Base-by-base conservation (phyloP, 2,113 vertebrate species). In the Channa argus region DNA sequence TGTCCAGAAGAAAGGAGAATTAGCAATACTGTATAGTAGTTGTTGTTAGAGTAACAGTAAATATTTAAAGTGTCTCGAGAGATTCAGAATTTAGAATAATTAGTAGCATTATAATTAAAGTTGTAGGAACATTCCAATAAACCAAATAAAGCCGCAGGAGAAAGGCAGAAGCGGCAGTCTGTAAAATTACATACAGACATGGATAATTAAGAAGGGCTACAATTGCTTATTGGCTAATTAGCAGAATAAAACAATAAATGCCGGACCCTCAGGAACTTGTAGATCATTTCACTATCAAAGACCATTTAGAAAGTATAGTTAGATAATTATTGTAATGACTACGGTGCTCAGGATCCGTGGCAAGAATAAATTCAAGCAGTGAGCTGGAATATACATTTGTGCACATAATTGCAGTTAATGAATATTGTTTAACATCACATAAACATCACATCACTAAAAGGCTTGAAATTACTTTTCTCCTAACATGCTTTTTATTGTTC, bases 1-100 rank as follows among this genome's bases (percentile, higher is more conserved):
- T 98, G 85, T 2, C 9, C 71, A 77, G 14, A 58, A 37, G 5
- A 51, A 52, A 82, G 6, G 8, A 66, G 11, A 70, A 38, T 47
- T 1, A 50, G n/a, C 24, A 24, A 24, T 24, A 1, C 15, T 45
- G 13, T 38, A 33, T 6, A 38, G 7, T 2, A 11, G 46, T 33
- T 56, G 44, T 15, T 44, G 2, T 47, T 24, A 53, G 0, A 3
- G 5, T 4, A 24, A 38, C 4, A 9, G 66, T 2, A n/a, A 5
- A 37, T 33, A 43, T 49, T 0, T 44, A 62, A 3, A 11, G 6
- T 10, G 36, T n/a, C 8, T 34, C 3, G 15, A 51, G 6, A 53
- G 3, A 64, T 6, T n/a, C 43, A n/a, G 11, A 36, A 43, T 11
- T 3, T 14, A 0, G 7, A 0, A 24, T 58, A 8, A 49, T n/a